Conservation (phyloP, 2,888 invertebrate species). For the Gibbula magus region DNA sequence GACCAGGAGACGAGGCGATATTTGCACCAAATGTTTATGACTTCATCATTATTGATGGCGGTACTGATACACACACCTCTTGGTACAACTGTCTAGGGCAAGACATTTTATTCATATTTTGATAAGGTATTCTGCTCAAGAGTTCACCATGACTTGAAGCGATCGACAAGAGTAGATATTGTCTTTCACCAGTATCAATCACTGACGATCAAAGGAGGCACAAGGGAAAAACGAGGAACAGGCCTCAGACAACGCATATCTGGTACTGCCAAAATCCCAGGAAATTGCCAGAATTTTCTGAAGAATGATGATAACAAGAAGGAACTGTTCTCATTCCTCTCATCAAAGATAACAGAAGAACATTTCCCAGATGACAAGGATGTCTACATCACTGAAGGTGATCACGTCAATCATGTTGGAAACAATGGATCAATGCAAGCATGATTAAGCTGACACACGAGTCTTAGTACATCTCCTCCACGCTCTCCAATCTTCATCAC, state of each 20-base stretch:
- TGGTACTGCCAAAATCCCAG: slow-evolving; percentile 6
- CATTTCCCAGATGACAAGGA: background rate
- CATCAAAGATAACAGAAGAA: background rate
- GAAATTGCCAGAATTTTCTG: slow-evolving; percentile 8
- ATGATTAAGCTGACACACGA: no score
- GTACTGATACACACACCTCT: no score
- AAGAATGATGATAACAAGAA: background rate
- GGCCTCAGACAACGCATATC: background rate
- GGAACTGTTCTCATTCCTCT: background rate
- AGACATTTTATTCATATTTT: no score
- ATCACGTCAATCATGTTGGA: background rate
- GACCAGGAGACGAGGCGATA: no score
- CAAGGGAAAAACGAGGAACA: background rate
- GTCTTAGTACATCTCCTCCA: no score
- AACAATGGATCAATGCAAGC: no score
- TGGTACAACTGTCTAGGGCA: no score
- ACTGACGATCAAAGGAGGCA: slow-evolving; percentile 1
- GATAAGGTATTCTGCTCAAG: no score
- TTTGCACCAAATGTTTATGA: no score
- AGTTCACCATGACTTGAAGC: background rate
- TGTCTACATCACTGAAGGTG: background rate
- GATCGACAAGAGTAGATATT: background rate
- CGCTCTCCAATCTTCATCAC: background rate
- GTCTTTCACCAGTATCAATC: background rate
- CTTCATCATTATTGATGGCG: no score